These are phyloP conservation scores for Eupithecia inturbata DNA, from an alignment of 2,888 invertebrate genomes.

Conservation along the genomic window DNA sequence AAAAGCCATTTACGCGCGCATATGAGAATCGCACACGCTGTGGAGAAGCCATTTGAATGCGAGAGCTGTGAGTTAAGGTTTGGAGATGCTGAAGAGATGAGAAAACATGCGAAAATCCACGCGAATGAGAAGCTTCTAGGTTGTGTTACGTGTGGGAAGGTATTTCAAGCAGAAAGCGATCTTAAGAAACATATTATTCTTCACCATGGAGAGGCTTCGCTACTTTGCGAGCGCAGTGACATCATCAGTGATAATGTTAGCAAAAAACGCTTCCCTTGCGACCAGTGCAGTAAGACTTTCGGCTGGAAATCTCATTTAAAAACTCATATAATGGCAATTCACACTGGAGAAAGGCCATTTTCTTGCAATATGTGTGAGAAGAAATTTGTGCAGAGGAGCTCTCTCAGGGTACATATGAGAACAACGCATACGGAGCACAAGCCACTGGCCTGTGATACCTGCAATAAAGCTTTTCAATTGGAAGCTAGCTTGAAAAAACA, in stretches of 20 bases:
- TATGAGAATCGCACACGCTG: slow-evolving; percentile 20
- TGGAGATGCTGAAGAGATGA: slow-evolving; percentile 16
- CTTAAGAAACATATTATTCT: slow-evolving; percentile 13
- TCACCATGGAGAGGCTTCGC: slow-evolving; percentile 9
- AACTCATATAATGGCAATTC: slow-evolving; percentile 23
- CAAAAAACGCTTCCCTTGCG: slow-evolving; percentile 10
- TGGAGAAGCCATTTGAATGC: slow-evolving; percentile 28
- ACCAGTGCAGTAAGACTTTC: slow-evolving; percentile 9
- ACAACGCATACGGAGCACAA: slow-evolving; percentile 3
- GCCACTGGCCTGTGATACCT: not conserved
- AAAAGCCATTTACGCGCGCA: slow-evolving; percentile 29
- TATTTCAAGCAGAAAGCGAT: slow-evolving; percentile 15
- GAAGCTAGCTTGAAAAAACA: slow-evolving; percentile 22
- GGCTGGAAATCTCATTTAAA: slow-evolving; percentile 15
- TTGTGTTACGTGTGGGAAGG: slow-evolving; percentile 1
- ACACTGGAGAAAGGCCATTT: slow-evolving; percentile 17
- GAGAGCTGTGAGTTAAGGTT: slow-evolving; percentile 26
- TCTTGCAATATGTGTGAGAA: slow-evolving; percentile 18
- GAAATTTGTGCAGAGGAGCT: slow-evolving; percentile 12
- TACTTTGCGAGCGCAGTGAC: slow-evolving; percentile 5
- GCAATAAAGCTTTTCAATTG: slow-evolving; percentile 13
- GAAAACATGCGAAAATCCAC: slow-evolving; percentile 22
- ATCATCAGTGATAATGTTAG: slow-evolving; percentile 5
- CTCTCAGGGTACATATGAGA: slow-evolving; percentile 8
- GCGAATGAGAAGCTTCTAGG: not conserved